Evolutionary conservation across 2,888 invertebrate species (phyloP).

Genomic region (Pantelozetes paolii): DNA sequence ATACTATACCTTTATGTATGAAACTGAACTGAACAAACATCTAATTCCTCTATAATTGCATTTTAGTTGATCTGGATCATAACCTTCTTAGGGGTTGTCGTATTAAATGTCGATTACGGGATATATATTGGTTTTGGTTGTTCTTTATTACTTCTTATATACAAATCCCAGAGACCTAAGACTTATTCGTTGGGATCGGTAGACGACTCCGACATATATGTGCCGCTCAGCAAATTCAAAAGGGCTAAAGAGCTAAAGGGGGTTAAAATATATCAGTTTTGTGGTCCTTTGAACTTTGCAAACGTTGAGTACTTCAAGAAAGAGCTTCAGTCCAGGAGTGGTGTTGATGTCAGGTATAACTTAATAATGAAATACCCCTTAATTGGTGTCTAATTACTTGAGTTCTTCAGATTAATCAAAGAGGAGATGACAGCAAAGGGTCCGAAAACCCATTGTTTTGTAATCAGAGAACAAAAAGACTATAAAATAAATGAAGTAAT

Average conservation of each 20-base stretch:
- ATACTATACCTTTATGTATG: too few species aligned
- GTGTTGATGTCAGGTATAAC: conserved; percentile 6
- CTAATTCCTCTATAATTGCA: background rate
- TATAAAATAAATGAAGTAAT: background rate
- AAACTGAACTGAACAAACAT: background rate
- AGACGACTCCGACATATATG: conserved; percentile 68
- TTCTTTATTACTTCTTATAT: conserved; percentile 65
- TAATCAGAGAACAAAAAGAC: background rate
- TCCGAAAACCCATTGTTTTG: background rate
- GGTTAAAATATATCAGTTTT: conserved; percentile 71
- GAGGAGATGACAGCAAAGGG: too few species aligned
- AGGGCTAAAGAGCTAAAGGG: conserved; percentile 65
- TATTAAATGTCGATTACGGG: conserved; percentile 77
- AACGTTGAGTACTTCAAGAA: conserved; percentile 46
- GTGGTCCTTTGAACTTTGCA: conserved; percentile 57
- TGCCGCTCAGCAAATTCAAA: conserved; percentile 66
- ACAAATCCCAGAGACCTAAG: conserved; percentile 40
- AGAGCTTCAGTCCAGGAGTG: conserved; percentile 8
- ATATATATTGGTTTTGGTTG: conserved; percentile 68
- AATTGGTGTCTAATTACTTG: too few species aligned
- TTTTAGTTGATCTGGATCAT: conserved; percentile 65
- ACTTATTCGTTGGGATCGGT: conserved; percentile 64
- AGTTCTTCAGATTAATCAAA: too few species aligned
- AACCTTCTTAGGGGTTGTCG: conserved; percentile 69
- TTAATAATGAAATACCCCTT: too few species aligned